Conservation (phyloP, 2,888 invertebrate species). For the Pristionchus exspectatus region DNA sequence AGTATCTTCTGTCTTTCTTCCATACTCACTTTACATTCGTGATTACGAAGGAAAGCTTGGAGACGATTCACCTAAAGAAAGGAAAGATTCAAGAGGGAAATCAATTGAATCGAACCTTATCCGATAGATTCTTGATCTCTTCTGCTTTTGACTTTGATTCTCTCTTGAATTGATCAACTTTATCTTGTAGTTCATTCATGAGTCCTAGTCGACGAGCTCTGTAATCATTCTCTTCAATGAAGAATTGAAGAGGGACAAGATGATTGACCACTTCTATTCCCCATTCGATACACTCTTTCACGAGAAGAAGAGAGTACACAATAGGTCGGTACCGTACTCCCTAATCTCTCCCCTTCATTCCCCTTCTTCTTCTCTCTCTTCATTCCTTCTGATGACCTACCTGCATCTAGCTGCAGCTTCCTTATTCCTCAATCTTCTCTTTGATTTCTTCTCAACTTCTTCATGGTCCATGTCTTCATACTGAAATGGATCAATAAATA, state of each 20-base stretch:
- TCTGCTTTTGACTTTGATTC: conserved; percentile 28
- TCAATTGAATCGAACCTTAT: conserved; percentile 17
- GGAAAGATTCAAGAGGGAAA: neutral
- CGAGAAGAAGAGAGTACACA: conserved; percentile 34
- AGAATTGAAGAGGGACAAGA: neutral
- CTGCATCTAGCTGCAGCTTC: conserved; percentile 55
- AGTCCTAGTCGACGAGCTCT: conserved; percentile 44
- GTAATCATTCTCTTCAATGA: neutral
- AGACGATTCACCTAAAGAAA: conserved; percentile 33
- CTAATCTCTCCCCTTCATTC: neutral
- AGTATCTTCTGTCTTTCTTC: conserved; percentile 50
- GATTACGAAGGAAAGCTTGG: conserved; percentile 37
- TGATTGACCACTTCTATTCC: neutral
- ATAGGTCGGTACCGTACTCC: conserved; percentile 29
- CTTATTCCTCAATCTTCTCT: conserved; percentile 51
- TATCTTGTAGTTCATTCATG: conserved; percentile 53
- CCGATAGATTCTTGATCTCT: conserved; percentile 29
- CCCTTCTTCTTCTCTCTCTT: neutral
- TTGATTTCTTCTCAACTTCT: conserved; percentile 52
- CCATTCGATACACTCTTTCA: conserved; percentile 24
- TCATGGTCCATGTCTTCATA: conserved; percentile 54
- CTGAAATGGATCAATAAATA: conserved; percentile 28
- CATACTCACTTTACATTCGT: conserved; percentile 35
- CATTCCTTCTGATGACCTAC: conserved; percentile 26
- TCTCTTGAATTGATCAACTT: conserved; percentile 53